These are phyloP conservation scores for Pseudoatta argentina DNA, from an alignment of 1,140 invertebrate genomes.

Conservation along the genomic window DNA sequence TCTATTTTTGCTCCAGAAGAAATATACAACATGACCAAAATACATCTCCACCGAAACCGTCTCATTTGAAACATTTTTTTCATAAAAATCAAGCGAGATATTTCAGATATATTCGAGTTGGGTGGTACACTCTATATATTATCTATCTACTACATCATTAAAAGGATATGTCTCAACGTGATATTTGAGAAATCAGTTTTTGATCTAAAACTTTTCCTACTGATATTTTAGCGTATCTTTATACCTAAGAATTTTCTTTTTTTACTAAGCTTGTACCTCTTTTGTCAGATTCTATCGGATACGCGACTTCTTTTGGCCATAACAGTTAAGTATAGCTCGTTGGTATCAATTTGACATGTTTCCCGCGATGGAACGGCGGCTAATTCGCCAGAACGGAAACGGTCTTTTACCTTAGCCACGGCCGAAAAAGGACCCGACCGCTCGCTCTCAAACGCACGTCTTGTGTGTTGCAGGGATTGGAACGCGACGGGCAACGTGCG, in stretches of 20 bases:
- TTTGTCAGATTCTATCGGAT: conserved; percentile 36
- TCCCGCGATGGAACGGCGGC: conserved; percentile 50
- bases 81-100: too few relatives aligned
- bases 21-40: too few relatives aligned
- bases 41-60: too few relatives aligned
- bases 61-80: too few relatives aligned
- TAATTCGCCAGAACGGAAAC: conserved; percentile 65
- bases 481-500: conserved; percentile 85
- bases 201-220: background rate
- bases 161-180: background rate
- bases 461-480: conserved; percentile 86
- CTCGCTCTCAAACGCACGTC: conserved; percentile 72
- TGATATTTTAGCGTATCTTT: background rate
- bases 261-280: background rate
- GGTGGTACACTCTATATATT: too few relatives aligned
- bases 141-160: background rate
- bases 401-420: conserved; percentile 67
- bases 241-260: background rate
- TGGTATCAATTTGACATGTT: conserved; percentile 62
- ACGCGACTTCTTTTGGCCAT: conserved; percentile 42
- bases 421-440: conserved; percentile 67
- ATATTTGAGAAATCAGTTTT: background rate
- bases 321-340: conserved; percentile 35
- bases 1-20: too few relatives aligned
- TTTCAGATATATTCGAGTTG: too few relatives aligned